A percentile compares a stretch with the other conserved stretches of the same genome.
Conservation (phyloP, 2,888 invertebrate genomes). For the Nebria brevicollis region DNA sequence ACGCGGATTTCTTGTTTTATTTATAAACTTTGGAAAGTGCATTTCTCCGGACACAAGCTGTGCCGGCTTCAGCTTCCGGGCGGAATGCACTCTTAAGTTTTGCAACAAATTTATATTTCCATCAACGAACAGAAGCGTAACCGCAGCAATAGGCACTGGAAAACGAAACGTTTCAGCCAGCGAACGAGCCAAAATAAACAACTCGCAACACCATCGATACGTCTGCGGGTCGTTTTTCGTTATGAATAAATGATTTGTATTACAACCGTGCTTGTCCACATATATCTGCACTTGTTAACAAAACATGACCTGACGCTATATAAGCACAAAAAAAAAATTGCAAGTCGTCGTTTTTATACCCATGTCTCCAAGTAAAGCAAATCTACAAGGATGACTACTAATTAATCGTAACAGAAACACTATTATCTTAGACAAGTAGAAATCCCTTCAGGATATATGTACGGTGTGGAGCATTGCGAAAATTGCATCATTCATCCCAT, state of each 20-base stretch:
- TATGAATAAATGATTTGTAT: not conserved
- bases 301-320: too few relatives aligned
- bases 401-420: not conserved
- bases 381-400: not conserved
- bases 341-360: not conserved
- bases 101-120: slow-evolving; percentile 45
- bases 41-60: slow-evolving; percentile 35
- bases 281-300: too few relatives aligned
- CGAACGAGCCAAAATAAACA: not conserved
- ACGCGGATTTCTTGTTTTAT: slow-evolving; percentile 32
- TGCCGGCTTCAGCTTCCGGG: not conserved
- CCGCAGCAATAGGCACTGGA: slow-evolving; percentile 8
- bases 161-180: not conserved
- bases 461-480: not conserved
- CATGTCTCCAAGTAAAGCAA: not conserved
- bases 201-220: not conserved
- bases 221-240: too few relatives aligned
- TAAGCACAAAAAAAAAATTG: too few relatives aligned
- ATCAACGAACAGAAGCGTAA: slow-evolving; percentile 37
- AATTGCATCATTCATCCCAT: not conserved
- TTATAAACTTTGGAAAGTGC: slow-evolving; percentile 45
- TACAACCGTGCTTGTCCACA: too few relatives aligned
- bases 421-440: not conserved
- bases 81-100: slow-evolving; percentile 45
- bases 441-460: not conserved